phyloP scores from a whole-genome alignment of 2,113 vertebrate genomes.

The Ophiodon elongatus region DNA sequence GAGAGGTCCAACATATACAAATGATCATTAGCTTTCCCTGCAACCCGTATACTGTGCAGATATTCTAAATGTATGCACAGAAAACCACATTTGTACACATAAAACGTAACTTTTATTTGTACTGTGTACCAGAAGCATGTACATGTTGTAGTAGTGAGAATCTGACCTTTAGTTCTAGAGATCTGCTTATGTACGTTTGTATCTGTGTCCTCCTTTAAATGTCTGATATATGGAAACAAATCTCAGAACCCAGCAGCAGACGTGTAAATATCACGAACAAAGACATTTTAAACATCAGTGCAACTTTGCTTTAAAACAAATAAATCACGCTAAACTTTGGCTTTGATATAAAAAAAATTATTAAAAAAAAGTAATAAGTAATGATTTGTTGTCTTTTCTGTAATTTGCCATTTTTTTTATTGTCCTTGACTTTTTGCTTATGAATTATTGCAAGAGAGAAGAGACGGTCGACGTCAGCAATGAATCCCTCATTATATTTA shows the following conservation, averaged over 20 bases:
- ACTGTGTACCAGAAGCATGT: not conserved
- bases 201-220: not conserved
- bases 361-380: not conserved
- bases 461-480: not conserved
- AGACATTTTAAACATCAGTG: not conserved
- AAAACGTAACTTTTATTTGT: not conserved
- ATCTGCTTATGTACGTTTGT: not conserved
- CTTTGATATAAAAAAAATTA: not conserved
- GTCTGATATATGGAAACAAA: not conserved
- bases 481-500: not conserved
- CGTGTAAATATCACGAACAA: not conserved
- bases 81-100: not conserved
- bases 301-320: not conserved
- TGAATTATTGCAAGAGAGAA: conserved; percentile 2
- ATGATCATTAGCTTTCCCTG: no score
- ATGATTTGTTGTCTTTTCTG: not conserved
- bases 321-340: not conserved
- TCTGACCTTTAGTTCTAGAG: not conserved
- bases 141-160: not conserved
- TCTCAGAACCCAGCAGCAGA: not conserved
- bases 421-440: not conserved
- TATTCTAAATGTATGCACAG: not conserved
- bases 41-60: not conserved
- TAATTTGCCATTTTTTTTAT: not conserved
- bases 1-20: not conserved